Evolutionary conservation across 2,113 vertebrate species (phyloP), one percentile per base, ranked within the genome.

Genomic region (Seriola dumerili): DNA sequence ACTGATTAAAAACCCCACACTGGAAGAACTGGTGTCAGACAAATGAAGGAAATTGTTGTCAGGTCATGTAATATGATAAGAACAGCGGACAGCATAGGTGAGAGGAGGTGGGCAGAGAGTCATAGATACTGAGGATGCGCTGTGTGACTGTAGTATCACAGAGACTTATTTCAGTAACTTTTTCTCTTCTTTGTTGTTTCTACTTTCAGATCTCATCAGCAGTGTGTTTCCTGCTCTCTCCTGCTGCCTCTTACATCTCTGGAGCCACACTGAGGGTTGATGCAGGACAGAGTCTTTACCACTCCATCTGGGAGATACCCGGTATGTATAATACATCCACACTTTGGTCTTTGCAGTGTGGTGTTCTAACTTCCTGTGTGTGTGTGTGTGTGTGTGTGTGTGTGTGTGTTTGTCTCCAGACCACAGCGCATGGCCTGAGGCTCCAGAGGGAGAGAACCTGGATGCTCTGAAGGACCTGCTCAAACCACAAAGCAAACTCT

Each of bases 211-310:
- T 99, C 50, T 97, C 98, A 3, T 88, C 97, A 7, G 67, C 94
- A 1, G 97, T 99, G 7, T 99, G 97, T 89, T 99, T 99, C 91
- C 92, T 99, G 65, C 95, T 99, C 0, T 99, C 98, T 80, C 97
- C 97, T 19, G 96, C 93, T 38, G 96, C 97, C 40, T 97, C 97
- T 54, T 99, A 90, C 85, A 95, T 99, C 88, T 97, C 96, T 5
- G 97, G 98, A 42, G 96, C 96, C 85, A 94, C 97, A 2, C 50
- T 99, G 72, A 92, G 80, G 0, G 95, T 98, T 21, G 98, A 99
- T 32, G 97, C 96, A 0, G 98, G 96, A 40, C 95, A 96, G 50
- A 96, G 96, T 80, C 90, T 99, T 34, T 97, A 96, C 11, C 19
- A 32, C 3, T 76, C 72, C 0, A 0, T 0, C 1, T 94, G 90